Evolutionary conservation across 2,797 vertebrate species (phyloP), one percentile per base, ranked within the genome.

Genomic region (Gymnothorax reevesii): DNA sequence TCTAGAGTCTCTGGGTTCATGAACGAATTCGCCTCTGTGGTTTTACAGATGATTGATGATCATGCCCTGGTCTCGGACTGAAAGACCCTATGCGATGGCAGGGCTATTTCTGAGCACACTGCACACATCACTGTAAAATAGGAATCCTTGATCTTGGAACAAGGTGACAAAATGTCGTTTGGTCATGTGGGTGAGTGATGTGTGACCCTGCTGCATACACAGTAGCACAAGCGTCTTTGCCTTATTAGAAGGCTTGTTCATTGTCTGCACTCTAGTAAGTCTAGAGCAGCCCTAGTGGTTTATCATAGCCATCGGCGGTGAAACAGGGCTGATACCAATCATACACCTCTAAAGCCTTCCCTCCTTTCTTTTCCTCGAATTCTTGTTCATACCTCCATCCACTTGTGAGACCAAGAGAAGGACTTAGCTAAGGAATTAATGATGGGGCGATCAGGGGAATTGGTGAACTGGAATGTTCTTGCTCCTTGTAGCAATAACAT

Each of bases 21-120:
- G 42, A 52, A 42, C 15, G 66, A 77, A 62, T 64, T 52, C 83
- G 22, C 22, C 42, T 75, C 49, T 57, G 80, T 27, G 86, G 52
- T 62, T 88, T 87, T 73, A 55, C 66, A 83, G 33, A 85, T 66
- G 62, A 85, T 86, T 73, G 73, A 86, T 82, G 27, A 10, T 15
- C 27, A 13, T 33, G 4, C 5, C 55, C 15, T 54, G 71, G 73
- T 66, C 42, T 73, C 57, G 20, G 86, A 85, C 33, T 15, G 25
- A 33, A 7, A 42, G 52, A 17, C 20, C 75, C 75, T 79, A 20
- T 15, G 54, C 15, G 20, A 17, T 49, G 22, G 7, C 3, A 54
- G 5, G 9, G 75, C 54, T 12, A 79, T 79, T 17, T 79, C 17
- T 52, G 42, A 22, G 42, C 75, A 17, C 12, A 7, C 54, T 52